Evolutionary conservation across 2,113 vertebrate species (phyloP).

Genomic region (Pipra filicauda): DNA sequence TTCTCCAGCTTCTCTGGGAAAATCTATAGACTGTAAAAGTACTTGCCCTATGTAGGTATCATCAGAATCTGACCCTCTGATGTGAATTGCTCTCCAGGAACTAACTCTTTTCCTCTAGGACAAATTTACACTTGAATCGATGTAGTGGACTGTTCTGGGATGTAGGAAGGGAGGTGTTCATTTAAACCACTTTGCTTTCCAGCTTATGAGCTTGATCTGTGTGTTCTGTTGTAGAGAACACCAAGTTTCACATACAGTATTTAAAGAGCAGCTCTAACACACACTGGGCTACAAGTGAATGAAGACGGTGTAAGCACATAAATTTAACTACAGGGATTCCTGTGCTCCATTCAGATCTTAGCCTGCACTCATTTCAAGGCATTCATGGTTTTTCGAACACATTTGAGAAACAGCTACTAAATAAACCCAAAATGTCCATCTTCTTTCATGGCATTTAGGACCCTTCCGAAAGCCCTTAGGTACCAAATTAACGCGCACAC

Average conservation of each 20-base stretch:
- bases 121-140: neutral
- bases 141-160: neutral
- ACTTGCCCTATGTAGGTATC: neutral
- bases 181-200: neutral
- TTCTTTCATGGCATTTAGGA: slow-evolving; percentile 26
- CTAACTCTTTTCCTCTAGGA: neutral
- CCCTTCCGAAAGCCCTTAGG: neutral
- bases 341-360: neutral
- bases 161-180: neutral
- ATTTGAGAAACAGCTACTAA: neutral
- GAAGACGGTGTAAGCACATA: neutral
- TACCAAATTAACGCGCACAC: neutral
- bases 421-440: neutral
- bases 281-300: neutral
- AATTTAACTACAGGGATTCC: slow-evolving; percentile 5
- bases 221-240: neutral
- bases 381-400: neutral
- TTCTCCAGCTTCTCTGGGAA: neutral
- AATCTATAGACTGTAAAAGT: neutral
- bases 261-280: neutral
- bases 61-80: neutral
- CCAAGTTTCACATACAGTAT: neutral
- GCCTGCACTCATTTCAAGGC: neutral
- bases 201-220: neutral
- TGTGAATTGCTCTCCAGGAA: neutral